phyloP scores from a whole-genome alignment of 2,888 invertebrate genomes.

The Nematopogon swammerdamellus region DNA sequence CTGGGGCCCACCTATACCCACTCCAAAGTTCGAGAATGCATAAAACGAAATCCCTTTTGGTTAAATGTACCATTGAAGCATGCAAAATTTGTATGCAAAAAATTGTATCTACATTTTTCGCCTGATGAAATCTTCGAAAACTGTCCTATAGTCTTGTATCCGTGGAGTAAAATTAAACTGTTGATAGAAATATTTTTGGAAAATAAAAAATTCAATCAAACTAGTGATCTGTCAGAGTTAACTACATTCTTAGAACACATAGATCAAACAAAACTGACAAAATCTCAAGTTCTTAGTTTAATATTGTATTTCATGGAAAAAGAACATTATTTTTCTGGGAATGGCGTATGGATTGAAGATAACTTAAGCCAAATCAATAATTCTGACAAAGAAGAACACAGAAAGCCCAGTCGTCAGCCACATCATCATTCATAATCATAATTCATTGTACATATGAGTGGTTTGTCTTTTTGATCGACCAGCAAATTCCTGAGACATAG shows the following conservation, averaged over 20 bases:
- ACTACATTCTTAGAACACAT: constrained; percentile 22
- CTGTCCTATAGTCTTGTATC: constrained; percentile 38
- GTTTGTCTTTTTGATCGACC: too few species aligned
- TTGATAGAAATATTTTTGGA: constrained; percentile 18
- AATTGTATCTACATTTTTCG: constrained; percentile 28
- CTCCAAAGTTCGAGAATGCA: constrained; percentile 21
- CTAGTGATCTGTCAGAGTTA: constrained; percentile 3
- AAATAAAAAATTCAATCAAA: constrained; percentile 7
- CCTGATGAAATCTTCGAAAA: constrained; percentile 38
- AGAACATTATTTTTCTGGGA: constrained; percentile 45
- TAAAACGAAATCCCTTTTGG: constrained; percentile 45
- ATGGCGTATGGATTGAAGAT: constrained; percentile 46
- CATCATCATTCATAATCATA: too few species aligned
- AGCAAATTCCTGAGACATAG: too few species aligned
- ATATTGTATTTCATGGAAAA: constrained; percentile 40
- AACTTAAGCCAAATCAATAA: constrained; percentile 13
- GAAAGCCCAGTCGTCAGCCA: too few species aligned
- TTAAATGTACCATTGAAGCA: constrained; percentile 41
- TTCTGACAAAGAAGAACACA: not conserved
- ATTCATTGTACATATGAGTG: too few species aligned
- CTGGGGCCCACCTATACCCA: constrained; percentile 23
- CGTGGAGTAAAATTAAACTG: constrained; percentile 39
- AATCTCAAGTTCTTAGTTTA: constrained; percentile 37
- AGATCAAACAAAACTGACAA: constrained; percentile 22
- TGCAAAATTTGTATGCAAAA: constrained; percentile 31